Conservation (phyloP, 2,888 invertebrate species). For the Tetranychus truncatus region DNA sequence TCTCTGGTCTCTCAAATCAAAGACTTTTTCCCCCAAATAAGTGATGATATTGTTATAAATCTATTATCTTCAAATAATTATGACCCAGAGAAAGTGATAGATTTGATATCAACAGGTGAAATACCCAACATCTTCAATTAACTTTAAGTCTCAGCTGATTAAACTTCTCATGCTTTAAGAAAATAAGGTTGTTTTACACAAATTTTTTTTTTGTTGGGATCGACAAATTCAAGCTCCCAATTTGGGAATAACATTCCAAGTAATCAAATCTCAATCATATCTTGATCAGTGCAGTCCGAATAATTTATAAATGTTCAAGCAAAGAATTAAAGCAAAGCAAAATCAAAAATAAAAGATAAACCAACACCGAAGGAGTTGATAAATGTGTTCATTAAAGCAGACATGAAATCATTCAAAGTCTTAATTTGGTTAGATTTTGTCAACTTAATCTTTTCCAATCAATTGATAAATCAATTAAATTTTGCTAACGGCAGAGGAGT, state of each 20-base stretch:
- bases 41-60: not conserved
- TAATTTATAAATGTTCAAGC: too few relatives aligned
- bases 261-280: too few relatives aligned
- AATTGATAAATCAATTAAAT: not conserved
- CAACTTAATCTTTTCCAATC: not conserved
- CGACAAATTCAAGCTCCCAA: too few relatives aligned
- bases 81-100: conserved; percentile 9
- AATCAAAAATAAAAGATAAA: too few relatives aligned
- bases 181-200: too few relatives aligned
- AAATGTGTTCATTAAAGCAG: too few relatives aligned
- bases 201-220: too few relatives aligned
- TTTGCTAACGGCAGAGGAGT: not conserved
- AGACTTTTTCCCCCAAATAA: conserved; percentile 4
- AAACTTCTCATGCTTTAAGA: too few relatives aligned
- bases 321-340: too few relatives aligned
- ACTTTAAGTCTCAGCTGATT: not conserved
- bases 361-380: too few relatives aligned
- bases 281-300: too few relatives aligned
- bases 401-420: not conserved
- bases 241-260: too few relatives aligned
- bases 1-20: conserved; percentile 4
- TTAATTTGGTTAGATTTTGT: not conserved
- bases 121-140: not conserved
- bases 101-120: conserved; percentile 3
- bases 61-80: not conserved